A percentile compares a stretch with the other conserved stretches of the same genome.
phyloP scores from a whole-genome alignment of 1,140 invertebrate genomes.

The Drosophila sulfurigaster region DNA sequence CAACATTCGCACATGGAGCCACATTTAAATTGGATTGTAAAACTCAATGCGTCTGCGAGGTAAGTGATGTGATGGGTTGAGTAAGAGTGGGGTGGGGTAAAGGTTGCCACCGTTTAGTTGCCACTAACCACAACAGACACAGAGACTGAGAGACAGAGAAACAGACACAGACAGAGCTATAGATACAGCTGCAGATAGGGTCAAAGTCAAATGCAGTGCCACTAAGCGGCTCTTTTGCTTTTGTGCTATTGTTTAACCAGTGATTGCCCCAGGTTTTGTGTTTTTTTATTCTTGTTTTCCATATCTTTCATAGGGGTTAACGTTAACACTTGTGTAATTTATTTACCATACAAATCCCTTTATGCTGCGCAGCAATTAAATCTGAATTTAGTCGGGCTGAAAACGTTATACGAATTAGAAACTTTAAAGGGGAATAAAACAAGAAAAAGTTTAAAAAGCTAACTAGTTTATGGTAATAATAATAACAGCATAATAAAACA shows the following conservation, averaged over 20 bases:
- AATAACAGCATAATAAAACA: too few species aligned
- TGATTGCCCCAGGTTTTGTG: slow-evolving; percentile 34
- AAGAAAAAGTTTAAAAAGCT: too few species aligned
- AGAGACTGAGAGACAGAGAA: not conserved
- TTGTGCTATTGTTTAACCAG: slow-evolving; percentile 54
- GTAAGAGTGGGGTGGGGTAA: not conserved
- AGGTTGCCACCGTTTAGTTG: slow-evolving; percentile 27
- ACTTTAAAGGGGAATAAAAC: not conserved
- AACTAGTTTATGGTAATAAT: too few species aligned
- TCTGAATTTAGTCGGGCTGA: slow-evolving; percentile 39
- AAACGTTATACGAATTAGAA: slow-evolving; percentile 1
- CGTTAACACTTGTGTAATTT: slow-evolving; percentile 47
- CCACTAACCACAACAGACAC: slow-evolving; percentile 64
- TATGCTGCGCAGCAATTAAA: slow-evolving; percentile 44
- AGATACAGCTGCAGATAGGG: slow-evolving; percentile 26
- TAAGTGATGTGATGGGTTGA: slow-evolving; percentile 71
- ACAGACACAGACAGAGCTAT: slow-evolving; percentile 36
- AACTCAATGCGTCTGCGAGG: slow-evolving; percentile 89
- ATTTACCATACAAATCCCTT: slow-evolving; percentile 25
- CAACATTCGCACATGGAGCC: slow-evolving; percentile 88
- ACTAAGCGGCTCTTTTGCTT: slow-evolving; percentile 45
- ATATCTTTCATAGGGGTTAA: slow-evolving; percentile 47
- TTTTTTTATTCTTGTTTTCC: slow-evolving; percentile 17
- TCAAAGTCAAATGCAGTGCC: slow-evolving; percentile 64
- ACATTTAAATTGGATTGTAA: slow-evolving; percentile 89